phyloP scores from a whole-genome alignment of 2,888 invertebrate genomes.

The Drosophila differens region DNA sequence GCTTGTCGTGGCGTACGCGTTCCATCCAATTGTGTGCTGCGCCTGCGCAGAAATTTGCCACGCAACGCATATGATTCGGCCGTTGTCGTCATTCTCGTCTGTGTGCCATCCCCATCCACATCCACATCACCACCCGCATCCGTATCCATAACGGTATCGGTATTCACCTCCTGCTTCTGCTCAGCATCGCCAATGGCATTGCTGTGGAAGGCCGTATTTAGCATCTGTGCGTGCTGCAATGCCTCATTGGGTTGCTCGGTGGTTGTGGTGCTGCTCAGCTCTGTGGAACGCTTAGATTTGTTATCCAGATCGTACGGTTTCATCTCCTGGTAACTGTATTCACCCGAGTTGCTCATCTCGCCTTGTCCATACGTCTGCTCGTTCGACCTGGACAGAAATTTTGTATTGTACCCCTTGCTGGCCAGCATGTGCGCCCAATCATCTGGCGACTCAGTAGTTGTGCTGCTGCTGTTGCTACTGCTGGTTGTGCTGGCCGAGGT shows the following conservation, averaged over 20 bases:
- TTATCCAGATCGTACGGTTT: constrained; percentile 45
- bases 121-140: background rate
- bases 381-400: constrained; percentile 63
- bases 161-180: background rate
- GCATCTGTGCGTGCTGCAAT: constrained; percentile 24
- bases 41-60: constrained; percentile 71
- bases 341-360: constrained; percentile 28
- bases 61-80: constrained; percentile 69
- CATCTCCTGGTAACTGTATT: constrained; percentile 56
- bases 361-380: constrained; percentile 55
- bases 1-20: constrained; percentile 55
- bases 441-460: constrained; percentile 10
- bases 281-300: constrained; percentile 54
- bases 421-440: constrained; percentile 70
- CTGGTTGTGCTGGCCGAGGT: constrained; percentile 7
- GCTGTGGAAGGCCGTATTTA: constrained; percentile 30
- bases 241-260: constrained; percentile 20
- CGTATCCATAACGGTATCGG: constrained; percentile 16
- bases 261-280: constrained; percentile 3
- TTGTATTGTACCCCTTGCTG: constrained; percentile 72
- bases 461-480: background rate
- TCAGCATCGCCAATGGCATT: constrained; percentile 9
- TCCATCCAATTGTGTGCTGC: constrained; percentile 46
- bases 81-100: background rate
- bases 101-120: background rate